Evolutionary conservation across 2,888 invertebrate genomes (phyloP).

Genomic region (Orgyia antiqua): DNA sequence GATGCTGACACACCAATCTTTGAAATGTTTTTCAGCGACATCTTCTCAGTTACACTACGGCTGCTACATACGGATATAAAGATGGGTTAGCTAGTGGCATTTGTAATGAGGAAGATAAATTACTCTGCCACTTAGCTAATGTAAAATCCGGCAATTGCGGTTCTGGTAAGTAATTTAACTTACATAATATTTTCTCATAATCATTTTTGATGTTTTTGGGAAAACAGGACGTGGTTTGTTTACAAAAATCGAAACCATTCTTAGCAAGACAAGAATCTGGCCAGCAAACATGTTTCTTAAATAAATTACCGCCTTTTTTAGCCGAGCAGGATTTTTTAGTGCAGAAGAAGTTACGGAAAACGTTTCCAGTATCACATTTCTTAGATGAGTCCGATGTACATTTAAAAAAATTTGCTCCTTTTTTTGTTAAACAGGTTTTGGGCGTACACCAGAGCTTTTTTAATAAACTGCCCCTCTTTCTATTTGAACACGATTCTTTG

Average conservation of each 20-base stretch:
- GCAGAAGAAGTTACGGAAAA: not conserved
- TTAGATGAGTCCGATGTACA: not conserved
- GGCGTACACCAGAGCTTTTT: not conserved
- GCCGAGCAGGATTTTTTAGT: not conserved
- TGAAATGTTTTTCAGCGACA: not conserved
- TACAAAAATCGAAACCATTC: not conserved
- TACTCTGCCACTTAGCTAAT: not conserved
- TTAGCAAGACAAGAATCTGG: not conserved
- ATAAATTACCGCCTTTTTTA: not conserved
- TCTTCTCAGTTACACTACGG: not conserved
- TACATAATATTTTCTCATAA: too few relatives aligned
- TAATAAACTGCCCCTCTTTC: not conserved
- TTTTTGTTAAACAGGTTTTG: not conserved
- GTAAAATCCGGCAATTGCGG: not conserved
- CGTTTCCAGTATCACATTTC: not conserved
- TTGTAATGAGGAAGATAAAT: not conserved
- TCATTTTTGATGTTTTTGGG: too few relatives aligned
- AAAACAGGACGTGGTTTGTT: too few relatives aligned
- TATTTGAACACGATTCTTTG: not conserved
- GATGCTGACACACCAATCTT: not conserved
- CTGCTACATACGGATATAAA: not conserved
- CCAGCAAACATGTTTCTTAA: not conserved
- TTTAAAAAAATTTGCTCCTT: not conserved
- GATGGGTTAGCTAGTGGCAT: not conserved
- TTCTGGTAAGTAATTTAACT: not conserved